phyloP scores from a whole-genome alignment of 2,797 vertebrate genomes.

The Mormyrus proboscirostris region DNA sequence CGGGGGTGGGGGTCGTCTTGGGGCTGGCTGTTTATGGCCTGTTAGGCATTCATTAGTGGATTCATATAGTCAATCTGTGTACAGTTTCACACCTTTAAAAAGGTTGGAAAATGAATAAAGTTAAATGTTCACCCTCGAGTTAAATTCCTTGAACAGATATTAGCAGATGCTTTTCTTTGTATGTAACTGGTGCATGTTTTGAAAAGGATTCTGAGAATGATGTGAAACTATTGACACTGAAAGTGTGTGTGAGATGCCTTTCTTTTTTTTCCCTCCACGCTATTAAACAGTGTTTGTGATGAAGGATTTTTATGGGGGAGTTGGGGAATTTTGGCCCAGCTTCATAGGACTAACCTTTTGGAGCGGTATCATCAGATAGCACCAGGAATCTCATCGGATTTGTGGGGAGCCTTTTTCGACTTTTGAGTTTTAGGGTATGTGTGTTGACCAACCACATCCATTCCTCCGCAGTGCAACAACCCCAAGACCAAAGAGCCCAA shows the following conservation, averaged over 20 bases:
- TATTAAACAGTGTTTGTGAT: background rate
- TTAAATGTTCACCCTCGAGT: background rate
- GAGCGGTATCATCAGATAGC: background rate
- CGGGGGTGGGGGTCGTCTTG: slow-evolving; percentile 10
- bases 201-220: background rate
- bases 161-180: background rate
- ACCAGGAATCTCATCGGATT: background rate
- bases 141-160: background rate
- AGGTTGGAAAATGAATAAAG: background rate
- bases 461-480: slow-evolving; percentile 83
- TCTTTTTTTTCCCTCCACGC: no score
- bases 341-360: background rate
- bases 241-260: background rate
- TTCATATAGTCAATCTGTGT: slow-evolving; percentile 34
- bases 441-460: background rate
- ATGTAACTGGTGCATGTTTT: background rate
- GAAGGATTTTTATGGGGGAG: background rate
- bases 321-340: background rate
- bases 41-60: background rate
- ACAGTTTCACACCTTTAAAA: background rate
- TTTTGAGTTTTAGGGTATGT: background rate
- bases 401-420: background rate
- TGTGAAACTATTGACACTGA: background rate
- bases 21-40: background rate
- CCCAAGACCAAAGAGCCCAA: slow-evolving; percentile 98